A percentile compares a stretch with the other conserved stretches of the same genome.
These are phyloP conservation scores for Calidris pygmaea DNA, from an alignment of 2,113 vertebrate genomes.

Conservation along the genomic window DNA sequence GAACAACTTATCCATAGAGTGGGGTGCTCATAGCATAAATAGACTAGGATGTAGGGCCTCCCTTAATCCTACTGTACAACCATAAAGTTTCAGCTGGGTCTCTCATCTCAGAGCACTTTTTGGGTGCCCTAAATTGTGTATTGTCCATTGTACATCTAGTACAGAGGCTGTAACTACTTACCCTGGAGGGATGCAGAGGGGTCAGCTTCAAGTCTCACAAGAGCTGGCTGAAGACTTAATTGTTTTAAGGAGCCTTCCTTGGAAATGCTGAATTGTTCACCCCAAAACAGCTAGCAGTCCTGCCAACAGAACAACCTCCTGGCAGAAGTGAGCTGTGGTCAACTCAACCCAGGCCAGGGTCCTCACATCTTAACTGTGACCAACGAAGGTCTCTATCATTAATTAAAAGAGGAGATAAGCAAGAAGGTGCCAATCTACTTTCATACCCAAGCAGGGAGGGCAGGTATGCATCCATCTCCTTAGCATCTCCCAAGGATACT, in stretches of 20 bases:
- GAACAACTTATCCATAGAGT: too few relatives aligned
- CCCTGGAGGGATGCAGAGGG: neutral
- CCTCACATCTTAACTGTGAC: neutral
- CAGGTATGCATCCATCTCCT: neutral
- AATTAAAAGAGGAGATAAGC: neutral
- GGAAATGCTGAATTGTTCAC: neutral
- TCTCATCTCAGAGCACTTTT: neutral
- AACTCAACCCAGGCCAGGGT: neutral
- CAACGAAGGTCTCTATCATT: neutral
- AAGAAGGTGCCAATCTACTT: neutral
- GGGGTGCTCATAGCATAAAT: neutral
- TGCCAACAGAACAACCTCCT: neutral
- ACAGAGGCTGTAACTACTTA: neutral
- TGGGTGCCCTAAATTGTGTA: neutral
- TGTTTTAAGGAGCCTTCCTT: neutral
- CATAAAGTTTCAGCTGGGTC: neutral
- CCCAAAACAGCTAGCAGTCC: neutral
- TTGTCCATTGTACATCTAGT: neutral
- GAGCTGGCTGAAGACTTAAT: neutral
- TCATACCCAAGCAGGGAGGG: neutral
- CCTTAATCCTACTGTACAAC: rapidly evolving
- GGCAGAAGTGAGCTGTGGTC: neutral
- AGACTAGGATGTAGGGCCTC: neutral
- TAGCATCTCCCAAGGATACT: neutral
- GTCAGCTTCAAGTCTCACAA: neutral